These are phyloP conservation scores for Tricholaema leucomelas DNA, from an alignment of 2,113 vertebrate species.

Conservation along the genomic window DNA sequence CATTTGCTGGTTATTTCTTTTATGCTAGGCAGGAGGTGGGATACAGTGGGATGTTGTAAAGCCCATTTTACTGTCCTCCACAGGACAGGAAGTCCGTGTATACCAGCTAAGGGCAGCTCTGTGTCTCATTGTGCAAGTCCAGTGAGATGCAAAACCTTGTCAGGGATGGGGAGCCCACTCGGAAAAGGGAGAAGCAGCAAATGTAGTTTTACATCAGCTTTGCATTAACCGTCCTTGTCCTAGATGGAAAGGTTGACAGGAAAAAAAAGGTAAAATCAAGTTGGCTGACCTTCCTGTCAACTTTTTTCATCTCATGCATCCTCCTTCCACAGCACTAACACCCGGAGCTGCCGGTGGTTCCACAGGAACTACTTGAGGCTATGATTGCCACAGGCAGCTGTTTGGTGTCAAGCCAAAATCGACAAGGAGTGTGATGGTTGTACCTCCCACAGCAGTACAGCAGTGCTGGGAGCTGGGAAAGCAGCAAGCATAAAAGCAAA, in stretches of 20 bases:
- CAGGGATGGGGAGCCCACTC: neutral
- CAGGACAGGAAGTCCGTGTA: neutral
- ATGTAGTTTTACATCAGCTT: neutral
- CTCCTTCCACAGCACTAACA: neutral
- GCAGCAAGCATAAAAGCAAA: neutral
- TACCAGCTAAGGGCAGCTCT: neutral
- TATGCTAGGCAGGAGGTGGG: accelerated
- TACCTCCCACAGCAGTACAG: accelerated
- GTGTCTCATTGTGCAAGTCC: neutral
- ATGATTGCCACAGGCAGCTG: accelerated
- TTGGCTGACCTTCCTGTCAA: neutral
- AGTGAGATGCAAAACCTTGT: neutral
- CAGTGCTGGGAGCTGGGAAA: neutral
- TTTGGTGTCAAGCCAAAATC: neutral
- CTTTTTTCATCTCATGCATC: neutral
- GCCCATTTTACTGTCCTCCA: neutral
- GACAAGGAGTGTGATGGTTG: neutral
- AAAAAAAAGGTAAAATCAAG: neutral
- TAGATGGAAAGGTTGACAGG: neutral
- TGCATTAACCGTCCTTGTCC: neutral
- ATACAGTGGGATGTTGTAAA: neutral
- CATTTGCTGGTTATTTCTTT: neutral
- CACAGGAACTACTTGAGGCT: neutral
- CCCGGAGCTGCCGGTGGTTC: neutral
- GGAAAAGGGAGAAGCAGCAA: neutral